A percentile compares a stretch with the other conserved stretches of the same genome.
phyloP scores from a whole-genome alignment of 2,113 vertebrate species.

The Lucifuga dentata region DNA sequence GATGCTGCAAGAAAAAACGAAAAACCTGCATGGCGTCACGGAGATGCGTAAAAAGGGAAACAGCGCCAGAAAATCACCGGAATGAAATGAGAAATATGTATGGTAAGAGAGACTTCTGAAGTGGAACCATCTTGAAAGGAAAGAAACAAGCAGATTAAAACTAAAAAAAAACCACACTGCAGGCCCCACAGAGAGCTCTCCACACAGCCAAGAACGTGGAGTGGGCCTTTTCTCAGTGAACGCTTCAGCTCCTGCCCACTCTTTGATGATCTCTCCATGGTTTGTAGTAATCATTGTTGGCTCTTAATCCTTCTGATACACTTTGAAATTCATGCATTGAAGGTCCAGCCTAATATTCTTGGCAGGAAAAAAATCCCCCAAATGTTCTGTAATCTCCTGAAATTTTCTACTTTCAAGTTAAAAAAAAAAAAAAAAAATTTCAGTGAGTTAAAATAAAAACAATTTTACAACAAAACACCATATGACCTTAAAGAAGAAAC shows the following conservation, averaged over 20 bases:
- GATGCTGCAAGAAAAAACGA: background rate
- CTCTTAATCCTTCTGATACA: conserved; percentile 58
- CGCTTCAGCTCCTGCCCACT: conserved; percentile 59
- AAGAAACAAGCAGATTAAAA: conserved; percentile 66
- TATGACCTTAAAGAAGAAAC: too few relatives aligned
- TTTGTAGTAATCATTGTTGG: conserved; percentile 68
- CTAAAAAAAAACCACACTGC: conserved; percentile 32
- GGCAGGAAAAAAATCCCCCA: too few relatives aligned
- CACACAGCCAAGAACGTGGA: conserved; percentile 58
- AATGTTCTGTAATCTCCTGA: too few relatives aligned
- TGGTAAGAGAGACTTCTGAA: conserved; percentile 31
- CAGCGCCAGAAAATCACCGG: conserved; percentile 28
- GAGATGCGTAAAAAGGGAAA: conserved; percentile 15
- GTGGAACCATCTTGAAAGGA: conserved; percentile 51
- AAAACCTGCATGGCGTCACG: too few relatives aligned
- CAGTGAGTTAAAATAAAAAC: too few relatives aligned
- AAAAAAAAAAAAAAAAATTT: too few relatives aligned
- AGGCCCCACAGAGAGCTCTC: conserved; percentile 57
- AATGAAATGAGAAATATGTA: conserved; percentile 55
- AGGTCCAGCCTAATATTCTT: conserved; percentile 21
- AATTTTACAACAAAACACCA: too few relatives aligned
- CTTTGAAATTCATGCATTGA: conserved; percentile 53
- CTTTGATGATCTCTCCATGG: conserved; percentile 68
- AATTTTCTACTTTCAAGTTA: too few relatives aligned
- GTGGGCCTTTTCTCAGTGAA: conserved; percentile 68